Evolutionary conservation across 2,113 vertebrate species (phyloP).

Genomic region (Entomyzon cyanotis): DNA sequence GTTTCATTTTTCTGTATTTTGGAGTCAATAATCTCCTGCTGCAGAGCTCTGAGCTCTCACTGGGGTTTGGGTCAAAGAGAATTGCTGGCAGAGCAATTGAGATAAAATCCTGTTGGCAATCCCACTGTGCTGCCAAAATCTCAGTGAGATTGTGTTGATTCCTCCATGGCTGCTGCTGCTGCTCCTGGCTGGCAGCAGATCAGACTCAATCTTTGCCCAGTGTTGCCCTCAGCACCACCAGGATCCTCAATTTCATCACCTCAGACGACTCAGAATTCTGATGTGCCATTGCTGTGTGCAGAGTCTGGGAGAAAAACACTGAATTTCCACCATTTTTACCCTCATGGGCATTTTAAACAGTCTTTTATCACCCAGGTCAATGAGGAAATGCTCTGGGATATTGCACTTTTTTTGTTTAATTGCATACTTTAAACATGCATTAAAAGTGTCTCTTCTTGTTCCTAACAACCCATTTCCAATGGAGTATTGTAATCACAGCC

Average conservation of each 20-base stretch:
- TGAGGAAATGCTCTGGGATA: background rate
- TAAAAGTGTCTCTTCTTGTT: background rate
- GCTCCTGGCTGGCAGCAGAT: background rate
- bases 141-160: background rate
- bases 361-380: background rate
- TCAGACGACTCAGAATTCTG: background rate
- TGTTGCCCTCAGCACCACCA: background rate
- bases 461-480: background rate
- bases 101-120: background rate
- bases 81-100: background rate
- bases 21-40: background rate
- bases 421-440: background rate
- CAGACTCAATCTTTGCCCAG: background rate
- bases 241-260: too few species aligned
- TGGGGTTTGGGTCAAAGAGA: background rate
- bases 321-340: background rate
- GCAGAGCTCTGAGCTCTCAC: background rate
- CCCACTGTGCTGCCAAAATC: background rate
- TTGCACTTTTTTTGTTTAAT: background rate
- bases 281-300: background rate
- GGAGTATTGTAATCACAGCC: background rate
- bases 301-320: background rate
- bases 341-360: background rate
- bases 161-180: background rate
- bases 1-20: background rate